Conservation (phyloP, 2,797 vertebrate species). For the Rhinatrema bivittatum region DNA sequence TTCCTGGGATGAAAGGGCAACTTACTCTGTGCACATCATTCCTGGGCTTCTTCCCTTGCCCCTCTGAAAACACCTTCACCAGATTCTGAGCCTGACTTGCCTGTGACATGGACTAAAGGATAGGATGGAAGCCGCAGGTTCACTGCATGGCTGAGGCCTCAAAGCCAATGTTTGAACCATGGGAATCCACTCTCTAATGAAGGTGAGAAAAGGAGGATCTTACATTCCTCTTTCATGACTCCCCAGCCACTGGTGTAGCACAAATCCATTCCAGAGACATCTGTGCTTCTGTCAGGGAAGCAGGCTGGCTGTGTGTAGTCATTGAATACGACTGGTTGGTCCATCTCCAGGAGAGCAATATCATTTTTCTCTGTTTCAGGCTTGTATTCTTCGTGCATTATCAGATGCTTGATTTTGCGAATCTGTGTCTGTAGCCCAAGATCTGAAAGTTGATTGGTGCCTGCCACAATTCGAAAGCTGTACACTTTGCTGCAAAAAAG, state of each 20-base stretch:
- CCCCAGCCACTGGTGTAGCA: constrained; percentile 22
- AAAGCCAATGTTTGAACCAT: no score
- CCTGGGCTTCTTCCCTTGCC: no score
- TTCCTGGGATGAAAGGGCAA: no score
- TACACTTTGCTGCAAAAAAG: no score
- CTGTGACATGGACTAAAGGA: no score
- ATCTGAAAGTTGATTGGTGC: neutral
- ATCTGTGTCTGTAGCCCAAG: neutral
- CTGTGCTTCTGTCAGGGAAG: neutral
- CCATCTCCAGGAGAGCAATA: constrained; percentile 8
- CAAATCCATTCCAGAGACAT: neutral
- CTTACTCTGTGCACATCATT: no score
- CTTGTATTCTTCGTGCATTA: constrained; percentile 20
- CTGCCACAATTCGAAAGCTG: neutral
- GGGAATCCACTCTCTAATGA: no score
- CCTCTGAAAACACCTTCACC: no score
- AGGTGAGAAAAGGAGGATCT: no score
- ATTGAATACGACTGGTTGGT: neutral
- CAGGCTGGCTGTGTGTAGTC: constrained; percentile 5
- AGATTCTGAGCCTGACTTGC: no score
- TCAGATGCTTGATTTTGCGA: neutral
- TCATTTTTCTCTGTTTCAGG: neutral
- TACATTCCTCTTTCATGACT: neutral
- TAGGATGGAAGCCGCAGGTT: no score
- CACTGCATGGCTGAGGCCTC: no score